Evolutionary conservation across 2,888 invertebrate genomes (phyloP).

Genomic region (Taenaris catops): DNA sequence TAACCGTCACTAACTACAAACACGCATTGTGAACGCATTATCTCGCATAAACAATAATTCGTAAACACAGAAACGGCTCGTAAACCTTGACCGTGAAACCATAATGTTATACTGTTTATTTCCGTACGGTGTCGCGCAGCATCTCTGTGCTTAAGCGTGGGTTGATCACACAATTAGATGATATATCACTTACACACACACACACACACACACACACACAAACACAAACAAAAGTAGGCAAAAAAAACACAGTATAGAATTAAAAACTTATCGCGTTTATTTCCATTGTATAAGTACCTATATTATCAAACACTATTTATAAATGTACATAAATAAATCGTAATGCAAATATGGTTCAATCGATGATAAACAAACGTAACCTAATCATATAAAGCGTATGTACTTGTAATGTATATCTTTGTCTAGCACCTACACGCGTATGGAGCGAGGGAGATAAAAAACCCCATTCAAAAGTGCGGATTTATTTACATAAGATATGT

Average conservation of each 20-base stretch:
- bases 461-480: not conserved
- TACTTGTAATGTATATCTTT: conserved; percentile 12
- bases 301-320: conserved; percentile 27
- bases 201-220: too few relatives aligned
- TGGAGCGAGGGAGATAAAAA: too few relatives aligned
- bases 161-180: too few relatives aligned
- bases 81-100: conserved; percentile 15
- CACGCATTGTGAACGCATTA: not conserved
- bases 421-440: conserved; percentile 1
- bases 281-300: conserved; percentile 27
- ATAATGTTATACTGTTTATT: conserved; percentile 10
- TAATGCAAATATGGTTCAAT: conserved; percentile 19
- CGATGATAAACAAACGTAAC: conserved; percentile 17
- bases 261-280: conserved; percentile 20
- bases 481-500: conserved; percentile 21
- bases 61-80: conserved; percentile 1
- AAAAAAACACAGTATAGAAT: conserved; percentile 7
- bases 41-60: not conserved
- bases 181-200: too few relatives aligned
- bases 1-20: too few relatives aligned
- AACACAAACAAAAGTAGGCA: not conserved
- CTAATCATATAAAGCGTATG: conserved; percentile 21
- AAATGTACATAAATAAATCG: conserved; percentile 29
- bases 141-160: conserved; percentile 8
- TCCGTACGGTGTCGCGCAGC: conserved; percentile 12